These are phyloP conservation scores for Harpagus bidentatus DNA, from an alignment of 2,113 vertebrate genomes.

Conservation along the genomic window DNA sequence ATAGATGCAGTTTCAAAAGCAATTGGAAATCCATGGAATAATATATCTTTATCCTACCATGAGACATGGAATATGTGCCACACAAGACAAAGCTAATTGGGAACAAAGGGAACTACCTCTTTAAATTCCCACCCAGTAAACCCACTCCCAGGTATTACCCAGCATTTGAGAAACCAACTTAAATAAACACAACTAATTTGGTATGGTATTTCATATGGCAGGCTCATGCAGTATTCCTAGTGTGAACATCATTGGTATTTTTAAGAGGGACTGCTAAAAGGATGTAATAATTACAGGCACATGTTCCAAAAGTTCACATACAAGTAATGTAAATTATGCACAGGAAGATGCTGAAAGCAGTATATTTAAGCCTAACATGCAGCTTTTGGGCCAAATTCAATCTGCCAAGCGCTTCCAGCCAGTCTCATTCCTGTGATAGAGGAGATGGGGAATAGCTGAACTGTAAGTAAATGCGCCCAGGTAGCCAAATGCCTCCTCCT, in stretches of 20 bases:
- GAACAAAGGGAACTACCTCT: neutral
- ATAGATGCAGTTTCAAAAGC: neutral
- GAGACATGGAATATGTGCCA: fast-evolving
- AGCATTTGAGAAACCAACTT: neutral
- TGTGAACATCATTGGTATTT: neutral
- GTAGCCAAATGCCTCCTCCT: conserved; percentile 10
- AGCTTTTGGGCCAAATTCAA: neutral
- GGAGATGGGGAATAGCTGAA: neutral
- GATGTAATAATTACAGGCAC: neutral
- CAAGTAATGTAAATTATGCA: neutral
- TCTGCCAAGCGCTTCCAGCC: neutral
- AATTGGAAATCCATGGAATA: neutral
- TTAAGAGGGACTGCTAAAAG: neutral
- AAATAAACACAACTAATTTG: neutral
- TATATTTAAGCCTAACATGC: neutral
- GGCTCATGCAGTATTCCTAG: neutral
- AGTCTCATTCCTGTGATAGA: neutral
- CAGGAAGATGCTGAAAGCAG: neutral
- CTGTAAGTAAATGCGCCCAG: neutral
- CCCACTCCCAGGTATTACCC: neutral
- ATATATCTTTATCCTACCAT: neutral
- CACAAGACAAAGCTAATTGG: neutral
- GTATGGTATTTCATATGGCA: neutral
- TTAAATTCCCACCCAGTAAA: neutral
- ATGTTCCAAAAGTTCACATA: neutral